Evolutionary conservation across 37 sponge, comb jelly and placozoan genomes (phyloP), one percentile per base, ranked within the genome.

Genomic region (Chondrosia reniformis): DNA sequence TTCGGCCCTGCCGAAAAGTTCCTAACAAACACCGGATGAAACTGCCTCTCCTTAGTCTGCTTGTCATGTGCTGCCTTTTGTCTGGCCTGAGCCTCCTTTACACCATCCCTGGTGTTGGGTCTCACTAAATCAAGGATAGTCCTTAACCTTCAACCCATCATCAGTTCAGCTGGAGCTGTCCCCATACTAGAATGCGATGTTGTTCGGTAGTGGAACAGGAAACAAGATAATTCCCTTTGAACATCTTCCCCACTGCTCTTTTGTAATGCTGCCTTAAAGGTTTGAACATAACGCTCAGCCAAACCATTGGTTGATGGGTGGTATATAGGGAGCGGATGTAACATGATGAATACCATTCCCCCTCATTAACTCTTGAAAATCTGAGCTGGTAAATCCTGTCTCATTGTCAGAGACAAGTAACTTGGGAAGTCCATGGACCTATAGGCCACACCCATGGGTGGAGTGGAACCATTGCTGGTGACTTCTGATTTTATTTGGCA

Each of bases 211-310:
- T 73, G 74, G 40, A 82, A 54, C 9, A 82, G 58, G 72, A 82
- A 82, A 22, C 75, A 41, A 9, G 83, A 34, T 4, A 82, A 27
- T 55, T 67, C 37, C 27, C 55, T 33, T 34, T 82, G 62, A 19
- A 82, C 6, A 46, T 44, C 31, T 7, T 74, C 83, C 17, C 17
- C n/a, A 15, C 28, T 24, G 10, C 42, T 31, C 46, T 82, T 82
- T 45, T 43, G 37, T 33, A 82, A 36, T 2, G 75, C 75, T 31
- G 69, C 19, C 49, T 82, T 82, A 27, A 73, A 73, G 6, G 61
- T 82, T 64, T 82, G 83, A 4, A 82, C 76, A 4, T 66, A 42
- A 28, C 81, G 69, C 74, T 81, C 83, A 38, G 74, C 83, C 55
- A 63, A 44, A 2, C 83, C 83, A 33, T 82, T 82, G 6, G 83